Conservation (phyloP, 2,888 invertebrate genomes). For the Habrosyne pyritoides region DNA sequence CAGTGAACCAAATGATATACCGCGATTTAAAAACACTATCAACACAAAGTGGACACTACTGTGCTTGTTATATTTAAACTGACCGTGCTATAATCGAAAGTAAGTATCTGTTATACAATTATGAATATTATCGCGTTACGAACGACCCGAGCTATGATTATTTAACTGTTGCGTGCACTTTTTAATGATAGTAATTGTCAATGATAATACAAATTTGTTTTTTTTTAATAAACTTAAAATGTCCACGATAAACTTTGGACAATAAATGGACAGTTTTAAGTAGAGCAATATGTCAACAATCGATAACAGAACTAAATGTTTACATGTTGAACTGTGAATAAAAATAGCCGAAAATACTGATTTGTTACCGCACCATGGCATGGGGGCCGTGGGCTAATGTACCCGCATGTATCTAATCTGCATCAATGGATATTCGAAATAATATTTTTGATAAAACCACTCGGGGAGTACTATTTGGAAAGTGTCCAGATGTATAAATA, state of each 20-base stretch:
- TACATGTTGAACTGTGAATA: conserved; percentile 24
- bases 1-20: not conserved
- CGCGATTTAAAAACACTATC: conserved; percentile 4
- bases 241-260: not conserved
- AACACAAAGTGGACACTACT: conserved; percentile 6
- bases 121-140: not conserved
- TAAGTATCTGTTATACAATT: conserved; percentile 5
- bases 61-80: conserved; percentile 6
- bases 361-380: not conserved
- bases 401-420: conserved; percentile 7
- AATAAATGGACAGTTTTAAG: conserved; percentile 3
- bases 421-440: conserved; percentile 42
- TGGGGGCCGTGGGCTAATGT: not conserved
- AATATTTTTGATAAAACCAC: conserved; percentile 56
- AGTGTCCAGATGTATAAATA: conserved; percentile 79
- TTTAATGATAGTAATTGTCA: not conserved
- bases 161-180: not conserved
- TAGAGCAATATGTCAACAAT: conserved; percentile 19
- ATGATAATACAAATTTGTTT: not conserved
- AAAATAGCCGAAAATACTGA: conserved; percentile 21
- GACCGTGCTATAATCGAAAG: not conserved
- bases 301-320: conserved; percentile 30
- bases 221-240: not conserved
- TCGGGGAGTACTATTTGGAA: conserved; percentile 75
- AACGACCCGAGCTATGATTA: not conserved